Base-by-base conservation (phyloP, 2,888 invertebrate species). In the Lepidocyrtinus sp. region DNA sequence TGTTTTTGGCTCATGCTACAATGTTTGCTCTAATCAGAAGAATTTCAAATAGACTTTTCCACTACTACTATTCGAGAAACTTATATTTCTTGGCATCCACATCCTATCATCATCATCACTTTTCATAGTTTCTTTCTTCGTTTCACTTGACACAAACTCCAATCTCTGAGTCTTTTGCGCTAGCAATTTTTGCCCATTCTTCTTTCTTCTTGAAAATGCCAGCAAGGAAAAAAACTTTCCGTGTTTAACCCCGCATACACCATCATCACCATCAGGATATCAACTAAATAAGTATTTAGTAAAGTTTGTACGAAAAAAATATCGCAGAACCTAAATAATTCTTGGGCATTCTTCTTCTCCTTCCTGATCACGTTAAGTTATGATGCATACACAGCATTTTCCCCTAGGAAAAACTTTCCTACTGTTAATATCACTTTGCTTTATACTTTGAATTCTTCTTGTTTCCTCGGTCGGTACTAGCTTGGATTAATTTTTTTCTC, bases 341-440 rank as follows among this genome's bases (percentile, higher is more conserved):
- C 36, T 36, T 36, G 5, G 12, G 36, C 36, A 36, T 36, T 36
- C 12, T 36, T 12, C 36, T 12, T 36, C 36, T 36, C 12, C 36
- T 36, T 36, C 36, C 36, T 36, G 5, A 36, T n/a, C n/a, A n/a
- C 22, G 46, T 77, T 67, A 78, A 72, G 78, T 72, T 71, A 78
- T 68, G 78, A 78, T 78, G 68, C 71, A 78, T 73, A 45, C 71
- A 67, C 62, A 69, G 55, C 69, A 67, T 67, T 15, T 67, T 67
- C 46, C 22, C 22, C 7, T 45, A 1, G 45, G 5, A 1, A 1
- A 7, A 7, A 7, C 36, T 5, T 12, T 36, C 36, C 36, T 12
- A 36, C 36, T 36, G n/a, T n/a, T n/a, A n/a, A n/a, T n/a, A n/a
- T n/a, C n/a, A n/a, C n/a, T n/a, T n/a, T n/a, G n/a, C n/a, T n/a